Conservation (phyloP, 2,113 vertebrate species). For the Austrofundulus limnaeus region DNA sequence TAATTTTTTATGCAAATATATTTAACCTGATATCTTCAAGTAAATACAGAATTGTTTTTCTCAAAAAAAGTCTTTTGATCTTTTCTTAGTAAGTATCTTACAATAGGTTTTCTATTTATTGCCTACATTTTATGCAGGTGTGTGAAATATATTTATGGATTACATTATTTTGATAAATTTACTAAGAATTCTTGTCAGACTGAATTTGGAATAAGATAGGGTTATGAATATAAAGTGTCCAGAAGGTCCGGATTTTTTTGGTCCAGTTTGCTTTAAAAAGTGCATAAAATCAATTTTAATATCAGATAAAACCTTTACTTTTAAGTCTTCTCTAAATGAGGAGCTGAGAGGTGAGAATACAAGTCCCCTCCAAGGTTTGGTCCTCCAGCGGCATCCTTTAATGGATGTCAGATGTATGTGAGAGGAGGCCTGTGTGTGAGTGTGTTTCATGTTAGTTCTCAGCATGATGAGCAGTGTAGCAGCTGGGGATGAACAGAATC, state of each 20-base stretch:
- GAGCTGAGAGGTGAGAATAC: constrained; percentile 65
- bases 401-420: constrained; percentile 82
- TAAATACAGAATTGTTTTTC: too few relatives aligned
- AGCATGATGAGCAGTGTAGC: constrained; percentile 80
- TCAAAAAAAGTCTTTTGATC: too few relatives aligned
- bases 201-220: neutral
- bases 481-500: constrained; percentile 81
- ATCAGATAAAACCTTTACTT: constrained; percentile 52
- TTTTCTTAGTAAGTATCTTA: neutral
- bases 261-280: constrained; percentile 20
- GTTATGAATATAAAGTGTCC: constrained; percentile 9
- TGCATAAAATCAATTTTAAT: constrained; percentile 33
- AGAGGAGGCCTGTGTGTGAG: constrained; percentile 78
- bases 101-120: neutral
- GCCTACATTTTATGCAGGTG: neutral
- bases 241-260: constrained; percentile 2
- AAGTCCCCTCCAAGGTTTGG: constrained; percentile 68
- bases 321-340: constrained; percentile 45
- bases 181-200: too few relatives aligned
- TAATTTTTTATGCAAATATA: too few relatives aligned
- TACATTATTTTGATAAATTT: too few relatives aligned
- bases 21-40: too few relatives aligned
- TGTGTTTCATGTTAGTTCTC: constrained; percentile 81
- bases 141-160: neutral
- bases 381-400: constrained; percentile 72